Conservation (phyloP, 2,113 vertebrate genomes). For the Oreocharis arfaki region DNA sequence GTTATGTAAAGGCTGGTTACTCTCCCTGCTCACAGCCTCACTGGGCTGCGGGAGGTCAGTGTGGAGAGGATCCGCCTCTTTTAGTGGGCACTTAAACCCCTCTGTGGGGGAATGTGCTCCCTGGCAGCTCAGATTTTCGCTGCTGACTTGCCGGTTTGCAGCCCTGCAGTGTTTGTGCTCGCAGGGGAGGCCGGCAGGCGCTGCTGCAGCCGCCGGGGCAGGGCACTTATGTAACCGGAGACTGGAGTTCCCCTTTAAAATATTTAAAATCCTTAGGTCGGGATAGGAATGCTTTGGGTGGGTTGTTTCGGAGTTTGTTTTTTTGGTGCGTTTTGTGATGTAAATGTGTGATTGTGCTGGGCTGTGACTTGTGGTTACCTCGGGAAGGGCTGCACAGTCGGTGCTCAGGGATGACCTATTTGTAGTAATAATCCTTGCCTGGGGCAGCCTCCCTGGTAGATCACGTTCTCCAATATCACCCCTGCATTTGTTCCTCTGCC, state of each 20-base stretch:
- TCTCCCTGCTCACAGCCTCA: neutral
- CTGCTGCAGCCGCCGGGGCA: neutral
- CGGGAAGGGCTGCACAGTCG: neutral
- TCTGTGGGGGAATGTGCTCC: neutral
- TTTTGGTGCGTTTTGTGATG: neutral
- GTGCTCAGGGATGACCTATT: neutral
- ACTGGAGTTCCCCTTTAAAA: neutral
- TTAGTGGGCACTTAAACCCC: neutral
- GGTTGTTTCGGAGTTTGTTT: no score
- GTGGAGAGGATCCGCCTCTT: neutral
- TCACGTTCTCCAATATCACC: neutral
- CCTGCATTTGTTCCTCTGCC: neutral
- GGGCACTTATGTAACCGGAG: conserved; percentile 16
- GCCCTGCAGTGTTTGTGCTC: neutral
- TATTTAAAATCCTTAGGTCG: neutral
- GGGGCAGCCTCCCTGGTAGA: neutral
- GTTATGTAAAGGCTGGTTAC: neutral
- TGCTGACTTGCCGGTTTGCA: neutral
- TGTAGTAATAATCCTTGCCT: neutral
- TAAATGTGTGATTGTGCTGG: neutral
- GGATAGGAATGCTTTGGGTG: neutral
- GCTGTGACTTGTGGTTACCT: neutral
- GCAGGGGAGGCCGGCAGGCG: neutral
- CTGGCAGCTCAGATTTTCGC: neutral
- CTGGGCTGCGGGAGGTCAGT: neutral